Evolutionary conservation across 2,113 vertebrate species (phyloP).

Genomic region (Oxygymnocypris stewartii): DNA sequence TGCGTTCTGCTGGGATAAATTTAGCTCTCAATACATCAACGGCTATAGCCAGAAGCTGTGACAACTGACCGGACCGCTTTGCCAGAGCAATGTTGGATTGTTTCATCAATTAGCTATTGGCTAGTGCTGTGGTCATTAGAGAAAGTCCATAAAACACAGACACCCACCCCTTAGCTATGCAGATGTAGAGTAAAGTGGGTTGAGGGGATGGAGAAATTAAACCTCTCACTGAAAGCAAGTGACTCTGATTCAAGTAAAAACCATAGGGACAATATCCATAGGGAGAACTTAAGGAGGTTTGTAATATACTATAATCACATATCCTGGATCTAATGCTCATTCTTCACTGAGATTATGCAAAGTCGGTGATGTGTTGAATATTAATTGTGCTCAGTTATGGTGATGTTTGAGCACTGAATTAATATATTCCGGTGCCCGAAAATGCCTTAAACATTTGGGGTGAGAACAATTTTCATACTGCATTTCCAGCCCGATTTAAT

Average conservation of each 20-base stretch:
- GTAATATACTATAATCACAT: slow-evolving; percentile 3
- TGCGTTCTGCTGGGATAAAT: slow-evolving; percentile 34
- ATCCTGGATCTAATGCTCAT: neutral
- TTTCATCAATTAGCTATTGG: slow-evolving; percentile 55
- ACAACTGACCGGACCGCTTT: neutral
- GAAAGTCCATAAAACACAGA: slow-evolving; percentile 24
- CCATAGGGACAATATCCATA: slow-evolving; percentile 7
- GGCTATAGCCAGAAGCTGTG: slow-evolving; percentile 21
- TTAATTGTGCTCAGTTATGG: neutral
- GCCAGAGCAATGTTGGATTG: neutral
- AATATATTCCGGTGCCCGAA: neutral
- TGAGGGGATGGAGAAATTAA: slow-evolving; percentile 14
- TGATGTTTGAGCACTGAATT: neutral
- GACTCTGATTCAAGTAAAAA: neutral
- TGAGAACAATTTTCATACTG: neutral
- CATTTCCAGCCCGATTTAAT: neutral
- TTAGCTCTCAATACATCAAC: slow-evolving; percentile 37
- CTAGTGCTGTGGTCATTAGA: slow-evolving; percentile 49
- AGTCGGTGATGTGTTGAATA: neutral
- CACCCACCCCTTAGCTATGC: slow-evolving; percentile 22
- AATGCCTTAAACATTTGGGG: neutral
- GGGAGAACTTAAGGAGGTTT: neutral
- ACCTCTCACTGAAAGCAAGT: slow-evolving; percentile 6
- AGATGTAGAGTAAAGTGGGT: slow-evolving; percentile 5
- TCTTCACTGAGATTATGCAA: neutral